Conservation (phyloP, 2,797 vertebrate species). For the Cichlasoma orientale region DNA sequence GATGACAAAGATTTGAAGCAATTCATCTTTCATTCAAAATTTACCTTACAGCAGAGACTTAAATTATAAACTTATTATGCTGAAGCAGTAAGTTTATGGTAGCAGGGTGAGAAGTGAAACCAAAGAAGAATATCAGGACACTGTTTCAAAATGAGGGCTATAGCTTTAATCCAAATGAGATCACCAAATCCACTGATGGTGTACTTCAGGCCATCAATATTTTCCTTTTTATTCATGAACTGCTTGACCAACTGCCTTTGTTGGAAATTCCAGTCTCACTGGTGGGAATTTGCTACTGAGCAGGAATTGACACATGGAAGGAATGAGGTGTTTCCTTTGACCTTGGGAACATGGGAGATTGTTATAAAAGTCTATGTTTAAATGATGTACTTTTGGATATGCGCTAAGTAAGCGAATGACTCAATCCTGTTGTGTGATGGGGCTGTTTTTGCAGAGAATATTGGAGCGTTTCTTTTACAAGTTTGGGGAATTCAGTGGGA, state of each 20-base stretch:
- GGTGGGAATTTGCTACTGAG: conserved; percentile 47
- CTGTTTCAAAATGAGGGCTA: background rate
- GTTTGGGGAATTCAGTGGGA: conserved; percentile 1
- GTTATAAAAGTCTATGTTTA: conserved; percentile 42
- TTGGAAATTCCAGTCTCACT: conserved; percentile 61
- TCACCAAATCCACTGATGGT: background rate
- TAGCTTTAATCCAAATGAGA: background rate
- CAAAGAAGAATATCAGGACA: background rate
- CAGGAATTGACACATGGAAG: conserved; percentile 73
- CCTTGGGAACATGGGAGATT: conserved; percentile 30
- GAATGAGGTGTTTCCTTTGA: conserved; percentile 67
- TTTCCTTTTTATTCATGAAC: conserved; percentile 22
- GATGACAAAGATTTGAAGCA: background rate
- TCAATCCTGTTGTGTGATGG: conserved; percentile 6
- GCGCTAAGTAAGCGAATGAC: conserved; percentile 6
- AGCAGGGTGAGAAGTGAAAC: conserved; percentile 7
- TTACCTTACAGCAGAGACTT: background rate
- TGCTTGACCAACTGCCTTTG: conserved; percentile 1
- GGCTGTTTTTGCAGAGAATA: background rate
- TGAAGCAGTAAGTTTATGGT: background rate
- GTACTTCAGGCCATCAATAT: conserved; percentile 4
- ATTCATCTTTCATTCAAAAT: background rate
- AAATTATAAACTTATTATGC: background rate
- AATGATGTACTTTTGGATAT: conserved; percentile 48
- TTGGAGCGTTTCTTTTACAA: background rate